A percentile compares a stretch with the other conserved stretches of the same genome.
These are phyloP conservation scores for Aricia artaxerxes DNA, from an alignment of 2,888 invertebrate genomes.

Conservation along the genomic window DNA sequence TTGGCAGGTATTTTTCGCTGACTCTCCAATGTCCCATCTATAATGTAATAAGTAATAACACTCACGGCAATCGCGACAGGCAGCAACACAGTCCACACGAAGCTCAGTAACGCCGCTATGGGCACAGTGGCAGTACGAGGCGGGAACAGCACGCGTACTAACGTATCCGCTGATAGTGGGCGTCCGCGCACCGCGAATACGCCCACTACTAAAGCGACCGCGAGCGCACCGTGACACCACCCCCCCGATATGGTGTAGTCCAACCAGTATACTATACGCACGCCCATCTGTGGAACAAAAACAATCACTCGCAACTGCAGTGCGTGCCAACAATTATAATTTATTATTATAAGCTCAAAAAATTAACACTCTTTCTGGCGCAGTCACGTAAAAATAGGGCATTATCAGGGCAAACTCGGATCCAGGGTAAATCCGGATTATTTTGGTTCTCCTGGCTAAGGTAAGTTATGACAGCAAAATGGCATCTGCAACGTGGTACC, in stretches of 20 bases:
- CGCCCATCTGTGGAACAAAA: constrained; percentile 80
- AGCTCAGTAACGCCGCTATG: constrained; percentile 86
- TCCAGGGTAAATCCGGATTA: too few relatives aligned
- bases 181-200: constrained; percentile 92
- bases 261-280: constrained; percentile 90
- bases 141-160: constrained; percentile 73
- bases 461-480: too few relatives aligned
- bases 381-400: too few relatives aligned
- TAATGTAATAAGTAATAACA: constrained; percentile 37
- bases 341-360: too few relatives aligned
- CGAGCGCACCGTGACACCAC: constrained; percentile 93
- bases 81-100: constrained; percentile 93
- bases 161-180: constrained; percentile 89
- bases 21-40: neutral
- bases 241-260: constrained; percentile 91
- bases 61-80: constrained; percentile 90
- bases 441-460: too few relatives aligned
- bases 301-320: too few relatives aligned
- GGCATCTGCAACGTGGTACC: too few relatives aligned
- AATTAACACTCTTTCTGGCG: too few relatives aligned
- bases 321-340: too few relatives aligned
- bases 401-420: too few relatives aligned
- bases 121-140: constrained; percentile 64
- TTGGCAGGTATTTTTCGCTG: too few relatives aligned
- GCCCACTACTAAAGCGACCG: constrained; percentile 88